Base-by-base conservation (phyloP, 1,140 invertebrate species). In the Achroia grisella region DNA sequence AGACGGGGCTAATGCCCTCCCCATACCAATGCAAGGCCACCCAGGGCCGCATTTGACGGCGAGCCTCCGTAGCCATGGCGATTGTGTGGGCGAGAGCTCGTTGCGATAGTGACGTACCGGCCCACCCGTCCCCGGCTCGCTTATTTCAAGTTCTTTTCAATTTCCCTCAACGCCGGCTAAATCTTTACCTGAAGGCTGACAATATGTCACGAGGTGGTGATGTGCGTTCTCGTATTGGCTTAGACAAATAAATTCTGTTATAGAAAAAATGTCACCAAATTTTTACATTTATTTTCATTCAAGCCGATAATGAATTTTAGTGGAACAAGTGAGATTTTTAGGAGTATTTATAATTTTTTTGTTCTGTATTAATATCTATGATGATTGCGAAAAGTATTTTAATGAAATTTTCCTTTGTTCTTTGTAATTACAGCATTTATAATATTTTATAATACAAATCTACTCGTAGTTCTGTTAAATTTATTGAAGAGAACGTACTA, bases 1-100 rank as follows among this genome's bases (percentile, higher is more conserved):
- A 48, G 74, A 69, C 72, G 77, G 63, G 79, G 75, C 64, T 79
- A 81, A 76, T 78, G 79, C 71, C 79, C 79, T 83, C 75, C 79
- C 75, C 79, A 80, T 69, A 66, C 79, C 76, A 79, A 70, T 83
- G 79, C 79, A 83, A 83, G 79, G 79, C 79, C 70, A 71, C 74
- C 71, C 76, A 80, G 79, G 76, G 72, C 72, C 79, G 79, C 52
- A 83, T 62, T 80, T 61, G 62, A 59, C 62, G 53, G 49, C 45
- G 56, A 47, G 49, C 49, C 42, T 14, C 44, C 52, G 78, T 82
- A 78, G 63, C 48, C 76, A 82, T 83, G 79, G 65, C 62, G 57
- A 83, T 78, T 40, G 72, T 56, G 71, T 71, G 62, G 71, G 69
- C 60, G 68, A 35, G 51, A 31, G 48, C 44, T 14, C 71, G 76